Percentiles rank a stretch among this genome's conserved stretches.
Evolutionary conservation across 2,113 vertebrate species (phyloP).

Genomic region (Promerops cafer): DNA sequence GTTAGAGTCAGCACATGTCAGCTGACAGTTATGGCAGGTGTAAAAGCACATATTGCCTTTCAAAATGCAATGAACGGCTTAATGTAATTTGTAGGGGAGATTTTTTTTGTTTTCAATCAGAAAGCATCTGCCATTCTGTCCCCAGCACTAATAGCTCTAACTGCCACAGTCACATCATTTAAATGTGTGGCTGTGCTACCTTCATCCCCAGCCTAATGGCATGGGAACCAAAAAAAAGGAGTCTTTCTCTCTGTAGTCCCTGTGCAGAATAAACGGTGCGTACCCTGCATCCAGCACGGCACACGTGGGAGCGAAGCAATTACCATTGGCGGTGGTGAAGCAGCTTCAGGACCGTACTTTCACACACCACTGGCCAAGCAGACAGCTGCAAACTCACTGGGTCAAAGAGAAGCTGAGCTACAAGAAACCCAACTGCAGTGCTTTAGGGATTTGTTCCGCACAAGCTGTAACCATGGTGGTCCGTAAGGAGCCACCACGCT

Average conservation of each 20-base stretch:
- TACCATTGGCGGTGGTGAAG: neutral
- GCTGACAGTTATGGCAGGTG: constrained; percentile 20
- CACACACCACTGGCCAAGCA: neutral
- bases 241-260: neutral
- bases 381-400: neutral
- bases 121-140: neutral
- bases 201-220: neutral
- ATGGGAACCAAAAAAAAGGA: neutral
- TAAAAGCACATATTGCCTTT: constrained; percentile 31
- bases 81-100: neutral
- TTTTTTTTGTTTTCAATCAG: neutral
- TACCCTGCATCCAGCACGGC: neutral
- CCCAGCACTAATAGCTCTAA: neutral
- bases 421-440: neutral
- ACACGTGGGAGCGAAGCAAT: accelerated
- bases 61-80: constrained; percentile 31
- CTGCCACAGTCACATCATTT: neutral
- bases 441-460: neutral
- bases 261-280: accelerated
- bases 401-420: neutral
- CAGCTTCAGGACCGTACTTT: neutral
- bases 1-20: neutral
- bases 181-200: neutral
- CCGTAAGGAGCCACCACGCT: accelerated
- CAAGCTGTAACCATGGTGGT: neutral